Evolutionary conservation across 2,113 vertebrate genomes (phyloP), one percentile per base, ranked within the genome.

Genomic region (Zosterops japonicus): DNA sequence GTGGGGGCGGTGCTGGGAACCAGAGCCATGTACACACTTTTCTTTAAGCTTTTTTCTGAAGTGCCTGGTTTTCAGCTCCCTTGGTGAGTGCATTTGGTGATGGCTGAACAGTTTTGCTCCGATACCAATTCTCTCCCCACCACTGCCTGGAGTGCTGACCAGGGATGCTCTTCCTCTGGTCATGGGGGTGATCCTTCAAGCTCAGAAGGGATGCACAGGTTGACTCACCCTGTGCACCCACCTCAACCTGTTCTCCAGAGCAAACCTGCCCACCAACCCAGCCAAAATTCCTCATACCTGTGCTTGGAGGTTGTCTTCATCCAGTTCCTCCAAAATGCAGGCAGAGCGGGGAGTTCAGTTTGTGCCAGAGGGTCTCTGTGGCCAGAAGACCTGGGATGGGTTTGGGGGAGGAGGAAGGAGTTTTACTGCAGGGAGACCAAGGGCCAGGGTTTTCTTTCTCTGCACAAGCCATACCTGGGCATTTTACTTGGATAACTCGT

Each of bases 211-310:
- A 27, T 36, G 35, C 24, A 36, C n/a, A 87, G 23, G 46, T n/a
- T 80, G 12, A 31, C 33, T 29, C 2, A 3, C n/a, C 14, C 25
- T 17, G 6, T 67, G n/a, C 46, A 22, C 5, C 0, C 0, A n/a
- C 20, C 23, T 70, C 64, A 87, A 11, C 52, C 42, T 41, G 16
- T 5, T 88, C 44, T 76, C 41, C 9, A 16, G 50, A 87, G 68
- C 23, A 87, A 60, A 64, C 21, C 16, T 79, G 35, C 47, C 29
- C 35, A 59, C 42, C 19, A 70, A 5, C 6, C 6, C 0, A 1
- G 28, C 23, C 14, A 24, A 36, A 82, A 63, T 12, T 53, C 61
- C 35, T 84, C 47, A 42, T 10, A 19, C 19, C 23, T 65, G 11
- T 67, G 36, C 17, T 50, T 63, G 67, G 42, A 68, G 5, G 8